Conservation (phyloP, 2,888 invertebrate species). For the Leucoma salicis region DNA sequence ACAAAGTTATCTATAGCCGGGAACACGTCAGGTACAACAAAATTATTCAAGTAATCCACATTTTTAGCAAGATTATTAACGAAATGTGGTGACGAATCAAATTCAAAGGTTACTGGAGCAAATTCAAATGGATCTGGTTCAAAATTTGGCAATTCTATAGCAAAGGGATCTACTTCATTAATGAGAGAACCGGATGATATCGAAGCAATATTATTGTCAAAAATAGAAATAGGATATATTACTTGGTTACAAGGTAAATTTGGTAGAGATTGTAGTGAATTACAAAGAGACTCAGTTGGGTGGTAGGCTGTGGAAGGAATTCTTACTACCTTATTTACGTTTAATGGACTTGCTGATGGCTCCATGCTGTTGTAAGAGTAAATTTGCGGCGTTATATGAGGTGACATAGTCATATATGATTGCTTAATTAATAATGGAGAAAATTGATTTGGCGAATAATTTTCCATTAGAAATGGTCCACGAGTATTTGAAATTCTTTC, state of each 20-base stretch:
- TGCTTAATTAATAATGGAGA: too few species aligned
- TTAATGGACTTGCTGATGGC: background rate
- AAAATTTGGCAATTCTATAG: background rate
- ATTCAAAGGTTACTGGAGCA: background rate
- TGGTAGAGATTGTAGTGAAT: background rate
- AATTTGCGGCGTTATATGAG: background rate
- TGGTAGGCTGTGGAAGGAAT: background rate
- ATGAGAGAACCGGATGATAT: background rate
- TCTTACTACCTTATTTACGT: background rate
- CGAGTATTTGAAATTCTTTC: too few species aligned
- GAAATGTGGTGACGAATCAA: background rate
- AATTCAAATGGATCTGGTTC: background rate
- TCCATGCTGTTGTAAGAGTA: background rate
- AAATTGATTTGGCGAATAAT: too few species aligned
- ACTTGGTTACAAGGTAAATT: background rate
- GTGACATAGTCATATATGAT: background rate
- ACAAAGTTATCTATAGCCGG: background rate
- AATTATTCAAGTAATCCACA: background rate
- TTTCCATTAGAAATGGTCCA: too few species aligned
- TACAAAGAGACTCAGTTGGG: background rate
- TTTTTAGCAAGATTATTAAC: background rate
- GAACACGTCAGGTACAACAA: background rate
- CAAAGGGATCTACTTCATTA: background rate
- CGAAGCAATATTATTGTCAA: too few species aligned
- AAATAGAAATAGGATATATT: background rate